phyloP scores from a whole-genome alignment of 2,888 invertebrate species.

The Andrena bucephala region DNA sequence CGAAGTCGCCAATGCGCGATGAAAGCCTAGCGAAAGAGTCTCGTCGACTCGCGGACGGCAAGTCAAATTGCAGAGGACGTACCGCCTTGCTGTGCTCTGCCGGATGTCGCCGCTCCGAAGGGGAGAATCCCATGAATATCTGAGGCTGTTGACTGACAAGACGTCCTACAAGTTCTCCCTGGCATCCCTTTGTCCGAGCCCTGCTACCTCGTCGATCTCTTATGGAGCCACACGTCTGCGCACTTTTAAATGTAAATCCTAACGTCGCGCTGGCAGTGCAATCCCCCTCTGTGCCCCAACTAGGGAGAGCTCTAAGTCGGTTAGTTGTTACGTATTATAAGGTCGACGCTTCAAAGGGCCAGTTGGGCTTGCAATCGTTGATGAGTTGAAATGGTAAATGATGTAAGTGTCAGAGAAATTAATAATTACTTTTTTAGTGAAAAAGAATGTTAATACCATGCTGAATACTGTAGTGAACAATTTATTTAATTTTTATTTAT shows the following conservation, averaged over 20 bases:
- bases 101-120: slow-evolving; percentile 38
- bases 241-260: slow-evolving; percentile 8
- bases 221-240: not conserved
- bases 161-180: slow-evolving; percentile 73
- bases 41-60: slow-evolving; percentile 18
- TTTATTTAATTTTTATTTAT: no score
- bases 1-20: not conserved
- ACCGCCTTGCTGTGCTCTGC: slow-evolving; percentile 47
- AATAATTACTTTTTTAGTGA: no score
- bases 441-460: no score
- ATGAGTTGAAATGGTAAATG: no score
- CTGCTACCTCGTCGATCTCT: not conserved
- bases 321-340: not conserved
- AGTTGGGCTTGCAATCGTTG: not conserved
- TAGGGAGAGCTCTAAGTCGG: not conserved
- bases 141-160: slow-evolving; percentile 73
- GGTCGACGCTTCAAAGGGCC: no score
- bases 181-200: slow-evolving; percentile 24
- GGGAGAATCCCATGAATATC: slow-evolving; percentile 71
- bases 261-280: not conserved
- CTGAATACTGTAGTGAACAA: no score
- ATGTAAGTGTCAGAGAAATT: no score
- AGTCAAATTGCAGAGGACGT: slow-evolving; percentile 50
- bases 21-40: slow-evolving; percentile 21
- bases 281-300: not conserved